Conservation (phyloP, 2,888 invertebrate genomes). For the Phyto melanocephala region DNA sequence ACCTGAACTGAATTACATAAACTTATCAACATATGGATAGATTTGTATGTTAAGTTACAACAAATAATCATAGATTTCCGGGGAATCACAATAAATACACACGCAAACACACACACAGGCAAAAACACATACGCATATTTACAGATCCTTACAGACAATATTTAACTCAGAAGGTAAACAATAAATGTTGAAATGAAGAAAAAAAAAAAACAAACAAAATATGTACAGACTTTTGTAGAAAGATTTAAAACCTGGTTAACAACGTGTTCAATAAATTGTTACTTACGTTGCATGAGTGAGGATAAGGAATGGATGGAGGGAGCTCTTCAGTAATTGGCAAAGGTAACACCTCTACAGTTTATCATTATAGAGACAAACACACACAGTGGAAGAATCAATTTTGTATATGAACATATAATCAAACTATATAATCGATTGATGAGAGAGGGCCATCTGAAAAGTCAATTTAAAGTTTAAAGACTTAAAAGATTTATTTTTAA, state of each 20-base stretch:
- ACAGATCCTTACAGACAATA: slow-evolving; percentile 33
- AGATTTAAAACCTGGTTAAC: background rate
- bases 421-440: background rate
- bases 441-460: background rate
- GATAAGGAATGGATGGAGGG: background rate
- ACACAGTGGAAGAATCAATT: too few species aligned
- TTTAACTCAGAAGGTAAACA: slow-evolving; percentile 41
- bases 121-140: background rate
- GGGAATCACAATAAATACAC: slow-evolving; percentile 30
- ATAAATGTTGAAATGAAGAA: slow-evolving; percentile 4
- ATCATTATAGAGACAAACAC: background rate
- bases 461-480: background rate
- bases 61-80: slow-evolving; percentile 58
- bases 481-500: too few species aligned
- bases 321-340: background rate
- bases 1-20: slow-evolving; percentile 45
- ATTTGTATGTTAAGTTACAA: slow-evolving; percentile 51
- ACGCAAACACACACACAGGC: background rate
- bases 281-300: background rate
- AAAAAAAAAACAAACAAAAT: background rate
- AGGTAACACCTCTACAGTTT: background rate
- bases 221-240: background rate
- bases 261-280: slow-evolving; percentile 47
- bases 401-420: too few species aligned
- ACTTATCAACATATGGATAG: slow-evolving; percentile 40